Conservation (phyloP, 2,797 vertebrate species). For the Sebastes matsubarae region DNA sequence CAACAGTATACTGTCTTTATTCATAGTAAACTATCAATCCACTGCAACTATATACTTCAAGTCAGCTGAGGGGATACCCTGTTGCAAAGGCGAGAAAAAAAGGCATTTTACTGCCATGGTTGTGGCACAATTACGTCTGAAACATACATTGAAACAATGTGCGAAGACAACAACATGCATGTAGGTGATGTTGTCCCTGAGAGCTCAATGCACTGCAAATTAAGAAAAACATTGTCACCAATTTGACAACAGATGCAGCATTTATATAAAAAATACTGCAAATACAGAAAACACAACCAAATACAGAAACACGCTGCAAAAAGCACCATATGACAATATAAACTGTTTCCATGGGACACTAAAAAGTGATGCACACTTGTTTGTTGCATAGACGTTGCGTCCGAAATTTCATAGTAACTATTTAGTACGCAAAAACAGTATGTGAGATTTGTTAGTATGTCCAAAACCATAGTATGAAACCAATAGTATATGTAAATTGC, state of each 20-base stretch:
- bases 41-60: conserved; percentile 37
- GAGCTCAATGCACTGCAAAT: not conserved
- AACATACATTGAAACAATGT: not conserved
- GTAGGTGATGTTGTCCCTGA: not conserved
- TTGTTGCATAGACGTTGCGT: too few relatives aligned
- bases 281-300: not conserved
- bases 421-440: too few relatives aligned
- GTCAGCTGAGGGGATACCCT: conserved; percentile 29
- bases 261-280: not conserved
- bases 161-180: not conserved
- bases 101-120: conserved; percentile 25
- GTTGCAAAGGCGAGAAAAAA: conserved; percentile 33
- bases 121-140: not conserved
- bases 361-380: too few relatives aligned
- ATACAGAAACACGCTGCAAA: too few relatives aligned
- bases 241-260: not conserved
- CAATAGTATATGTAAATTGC: too few relatives aligned
- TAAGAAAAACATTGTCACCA: not conserved
- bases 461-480: too few relatives aligned
- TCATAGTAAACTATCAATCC: conserved; percentile 71
- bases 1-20: conserved; percentile 66
- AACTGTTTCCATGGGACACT: too few relatives aligned
- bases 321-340: too few relatives aligned
- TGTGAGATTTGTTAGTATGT: too few relatives aligned
- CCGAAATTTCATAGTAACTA: too few relatives aligned